A percentile compares a stretch with the other conserved stretches of the same genome.
Conservation (phyloP, 2,888 invertebrate genomes). For the Acrobasis consociella region DNA sequence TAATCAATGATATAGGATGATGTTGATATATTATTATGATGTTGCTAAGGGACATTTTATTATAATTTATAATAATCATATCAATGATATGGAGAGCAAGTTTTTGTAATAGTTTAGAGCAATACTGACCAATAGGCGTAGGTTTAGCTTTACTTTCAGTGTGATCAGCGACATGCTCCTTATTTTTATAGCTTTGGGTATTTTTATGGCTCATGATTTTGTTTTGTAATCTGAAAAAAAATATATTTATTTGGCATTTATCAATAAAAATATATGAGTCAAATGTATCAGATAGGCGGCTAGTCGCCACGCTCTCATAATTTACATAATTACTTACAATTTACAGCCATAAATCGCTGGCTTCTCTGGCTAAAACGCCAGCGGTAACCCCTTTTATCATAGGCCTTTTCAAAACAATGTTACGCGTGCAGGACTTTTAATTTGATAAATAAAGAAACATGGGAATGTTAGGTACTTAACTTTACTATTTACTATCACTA, state of each 20-base stretch:
- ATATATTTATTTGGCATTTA: not conserved
- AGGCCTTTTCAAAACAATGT: slow-evolving; percentile 5
- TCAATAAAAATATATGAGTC: not conserved
- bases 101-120: not conserved
- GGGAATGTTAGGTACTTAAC: not conserved
- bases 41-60: too few species aligned
- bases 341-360: slow-evolving; percentile 4
- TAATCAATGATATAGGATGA: too few species aligned
- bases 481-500: not conserved
- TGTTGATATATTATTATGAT: too few species aligned
- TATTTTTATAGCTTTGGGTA: slow-evolving; percentile 63
- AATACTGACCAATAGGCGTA: slow-evolving; percentile 67
- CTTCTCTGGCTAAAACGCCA: slow-evolving; percentile 15
- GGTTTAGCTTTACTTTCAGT: slow-evolving; percentile 64
- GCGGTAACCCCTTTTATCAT: slow-evolving; percentile 22
- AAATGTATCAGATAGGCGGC: not conserved
- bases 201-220: slow-evolving; percentile 60
- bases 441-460: not conserved
- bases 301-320: not conserved
- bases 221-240: slow-evolving; percentile 5
- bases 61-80: too few species aligned
- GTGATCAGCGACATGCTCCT: slow-evolving; percentile 57
- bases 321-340: slow-evolving; percentile 10
- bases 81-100: too few species aligned
- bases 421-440: not conserved